Evolutionary conservation across 2,113 vertebrate species (phyloP), one percentile per base, ranked within the genome.

Genomic region (Cephalopholis sonnerati): DNA sequence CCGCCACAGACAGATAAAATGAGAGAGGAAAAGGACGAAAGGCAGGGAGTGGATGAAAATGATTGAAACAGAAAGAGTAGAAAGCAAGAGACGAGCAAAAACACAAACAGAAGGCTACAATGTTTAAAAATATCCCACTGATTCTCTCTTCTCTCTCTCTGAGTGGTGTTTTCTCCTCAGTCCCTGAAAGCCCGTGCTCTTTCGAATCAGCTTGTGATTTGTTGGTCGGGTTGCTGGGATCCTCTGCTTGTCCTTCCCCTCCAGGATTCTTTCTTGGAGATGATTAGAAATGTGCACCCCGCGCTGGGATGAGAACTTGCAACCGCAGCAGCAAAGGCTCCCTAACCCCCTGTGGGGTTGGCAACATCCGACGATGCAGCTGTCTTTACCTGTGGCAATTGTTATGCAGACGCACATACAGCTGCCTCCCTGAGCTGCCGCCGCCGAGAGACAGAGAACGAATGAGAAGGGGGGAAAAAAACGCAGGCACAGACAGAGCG

Each of bases 351-450:
- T 2, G 61, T 11, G 41, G 85, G 85, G 86, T 73, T 64, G 41
- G 73, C 72, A 39, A 81, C 81, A 84, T 91, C 83, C 85, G 32
- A 72, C 62, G 59, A 84, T 79, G 80, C 85, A 85, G 91, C 86
- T 77, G 87, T 64, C 77, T 87, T 89, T 87, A 91, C 89, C 85
- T 90, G 92, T 89, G 87, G 78, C 75, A 39, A 89, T 77, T 76
- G 83, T 64, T 64, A 86, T 81, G 82, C 89, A 87, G 86, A 80
- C 73, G 32, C 76, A 79, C 73, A 82, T 74, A 63, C 87, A 91
- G 89, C 90, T 88, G 90, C 90, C 80, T 86, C 92, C 81, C 90
- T 59, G 87, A 92, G 90, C 91, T 77, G 89, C 92, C 5, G 87
- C 89, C 79, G 81, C 91, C 61, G 87, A 92, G 89, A 94, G 91